Base-by-base conservation (phyloP, 2,888 invertebrate genomes). In the Melangyna quadrimaculata region DNA sequence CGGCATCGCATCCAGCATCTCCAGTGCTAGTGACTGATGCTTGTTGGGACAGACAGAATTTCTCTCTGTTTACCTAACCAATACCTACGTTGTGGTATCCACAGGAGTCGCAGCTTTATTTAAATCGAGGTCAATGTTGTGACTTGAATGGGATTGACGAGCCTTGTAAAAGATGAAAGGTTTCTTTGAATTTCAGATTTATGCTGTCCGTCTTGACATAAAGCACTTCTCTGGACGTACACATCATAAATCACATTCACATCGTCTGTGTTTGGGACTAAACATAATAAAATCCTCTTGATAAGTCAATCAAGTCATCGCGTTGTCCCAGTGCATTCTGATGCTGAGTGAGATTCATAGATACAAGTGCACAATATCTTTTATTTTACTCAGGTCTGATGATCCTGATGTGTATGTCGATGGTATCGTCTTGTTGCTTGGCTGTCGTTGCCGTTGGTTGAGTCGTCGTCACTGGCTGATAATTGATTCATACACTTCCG, bases 141-240 rank as follows among this genome's bases (percentile, higher is more conserved):
- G 86, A 86, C 81, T 86, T 78, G 70, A 86, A 86, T 86, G 86
- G 78, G 86, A 86, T 86, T 86, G 86, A 86, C 86, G 86, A 81
- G 77, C 81, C 86, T 81, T 86, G 86, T 86, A 86, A 81, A 78
- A 81, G 86, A 86, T 86, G 86, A 81, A 86, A 81, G 72, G 78
- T 86, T 81, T 63, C 78, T 86, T 86, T 86, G 81, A 86, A 86
- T 86, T 86, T 77, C 53, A 86, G 81, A 86, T 86, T 86, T 81
- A 86, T 81, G 81, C 81, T 86, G 86, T 86, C 86, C 73, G 70
- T 73, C 80, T 86, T 81, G 86, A 86, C 86, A 86, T 86, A 86
- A 86, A 86, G 81, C 86, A 81, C 86, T 86, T 81, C 81, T 48
- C 77, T 69, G 43, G 57, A 86, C 59, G 37, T 77, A 51, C 72